Evolutionary conservation across 1,140 invertebrate species (phyloP).

Genomic region (Zaprionus gabonicus): DNA sequence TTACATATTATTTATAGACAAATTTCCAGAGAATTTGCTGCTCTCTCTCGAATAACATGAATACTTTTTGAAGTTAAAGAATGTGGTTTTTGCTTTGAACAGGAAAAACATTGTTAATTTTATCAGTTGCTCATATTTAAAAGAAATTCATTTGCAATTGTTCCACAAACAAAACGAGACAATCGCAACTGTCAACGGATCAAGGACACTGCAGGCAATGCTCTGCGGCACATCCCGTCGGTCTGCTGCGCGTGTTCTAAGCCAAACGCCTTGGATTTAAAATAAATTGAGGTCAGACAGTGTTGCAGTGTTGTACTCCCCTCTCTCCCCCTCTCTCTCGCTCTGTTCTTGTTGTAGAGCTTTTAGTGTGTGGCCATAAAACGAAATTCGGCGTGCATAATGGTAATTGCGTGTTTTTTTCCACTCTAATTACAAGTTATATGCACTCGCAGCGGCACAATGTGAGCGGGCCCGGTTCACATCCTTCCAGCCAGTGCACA

Average conservation of each 20-base stretch:
- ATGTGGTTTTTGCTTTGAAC: background rate
- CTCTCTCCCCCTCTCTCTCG: too few relatives aligned
- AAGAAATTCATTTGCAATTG: background rate
- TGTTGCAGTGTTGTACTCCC: background rate
- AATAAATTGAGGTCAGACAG: conserved; percentile 75
- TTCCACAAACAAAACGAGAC: background rate
- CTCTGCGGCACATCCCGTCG: conserved; percentile 26
- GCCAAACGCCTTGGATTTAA: conserved; percentile 78
- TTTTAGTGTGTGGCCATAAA: conserved; percentile 66
- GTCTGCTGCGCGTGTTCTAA: conserved; percentile 72
- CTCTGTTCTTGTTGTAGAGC: conserved; percentile 17
- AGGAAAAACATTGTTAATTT: background rate
- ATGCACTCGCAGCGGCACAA: conserved; percentile 50
- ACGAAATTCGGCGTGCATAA: conserved; percentile 79
- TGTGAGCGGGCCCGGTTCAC: conserved; percentile 23
- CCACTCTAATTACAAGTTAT: conserved; percentile 79
- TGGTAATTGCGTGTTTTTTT: conserved; percentile 80
- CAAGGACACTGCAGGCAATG: conserved; percentile 8
- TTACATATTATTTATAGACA: background rate
- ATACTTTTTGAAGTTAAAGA: background rate
- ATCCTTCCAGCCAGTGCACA: conserved; percentile 38
- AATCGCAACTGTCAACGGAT: conserved; percentile 11
- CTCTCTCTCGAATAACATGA: background rate
- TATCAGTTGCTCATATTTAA: background rate
- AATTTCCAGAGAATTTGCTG: background rate